These are phyloP conservation scores for Brenthis hecate DNA, from an alignment of 2,888 invertebrate species.

Conservation along the genomic window DNA sequence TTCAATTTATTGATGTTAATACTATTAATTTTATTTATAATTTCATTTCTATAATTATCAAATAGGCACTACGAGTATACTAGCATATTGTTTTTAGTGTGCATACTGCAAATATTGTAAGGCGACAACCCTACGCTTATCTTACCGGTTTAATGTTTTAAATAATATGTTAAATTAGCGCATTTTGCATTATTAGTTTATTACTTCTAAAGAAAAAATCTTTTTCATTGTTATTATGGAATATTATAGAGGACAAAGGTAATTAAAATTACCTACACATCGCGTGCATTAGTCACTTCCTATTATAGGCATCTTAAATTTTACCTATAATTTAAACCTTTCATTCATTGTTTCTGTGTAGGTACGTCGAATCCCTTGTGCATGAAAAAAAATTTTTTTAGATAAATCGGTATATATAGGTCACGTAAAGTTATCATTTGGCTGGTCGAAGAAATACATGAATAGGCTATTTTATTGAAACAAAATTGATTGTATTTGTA, in stretches of 20 bases:
- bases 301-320: not conserved
- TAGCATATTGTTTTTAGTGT: too few species aligned
- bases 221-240: conserved; percentile 34
- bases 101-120: not conserved
- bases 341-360: too few species aligned
- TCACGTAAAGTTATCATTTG: not conserved
- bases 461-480: conserved; percentile 7
- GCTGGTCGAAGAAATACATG: not conserved
- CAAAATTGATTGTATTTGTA: not conserved
- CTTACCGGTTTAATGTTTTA: conserved; percentile 37
- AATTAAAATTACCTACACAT: conserved; percentile 19
- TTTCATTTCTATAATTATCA: too few species aligned
- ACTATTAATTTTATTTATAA: too few species aligned
- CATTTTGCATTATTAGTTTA: not conserved
- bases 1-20: too few species aligned
- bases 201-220: conserved; percentile 30
- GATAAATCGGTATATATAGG: conserved; percentile 2
- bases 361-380: too few species aligned
- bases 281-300: conserved; percentile 8
- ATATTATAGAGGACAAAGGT: conserved; percentile 31
- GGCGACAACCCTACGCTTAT: conserved; percentile 30
- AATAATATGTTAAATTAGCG: conserved; percentile 16
- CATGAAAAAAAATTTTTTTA: not conserved
- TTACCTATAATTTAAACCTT: not conserved
- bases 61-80: too few species aligned